Percentiles rank a stretch among this genome's conserved stretches.
Evolutionary conservation across 1,140 invertebrate species (phyloP).

Genomic region (Helicorthomorpha holstii): DNA sequence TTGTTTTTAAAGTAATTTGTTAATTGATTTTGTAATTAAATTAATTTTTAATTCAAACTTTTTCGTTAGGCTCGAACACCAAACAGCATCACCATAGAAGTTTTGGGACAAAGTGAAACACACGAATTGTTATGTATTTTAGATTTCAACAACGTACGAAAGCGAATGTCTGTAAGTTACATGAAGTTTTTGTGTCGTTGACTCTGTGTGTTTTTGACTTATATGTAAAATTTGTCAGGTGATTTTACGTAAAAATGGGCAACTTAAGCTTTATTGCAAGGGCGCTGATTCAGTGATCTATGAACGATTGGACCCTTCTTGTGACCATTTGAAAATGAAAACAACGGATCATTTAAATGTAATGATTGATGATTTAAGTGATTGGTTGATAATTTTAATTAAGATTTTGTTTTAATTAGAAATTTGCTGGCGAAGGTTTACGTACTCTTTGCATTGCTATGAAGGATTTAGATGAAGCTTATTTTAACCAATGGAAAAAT

Average conservation of each 20-base stretch:
- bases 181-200: too few relatives aligned
- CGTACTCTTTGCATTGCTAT: slow-evolving; percentile 85
- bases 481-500: slow-evolving; percentile 79
- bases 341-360: slow-evolving; percentile 91
- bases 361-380: slow-evolving; percentile 24
- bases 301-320: slow-evolving; percentile 61
- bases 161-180: slow-evolving; percentile 79
- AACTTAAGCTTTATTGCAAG: slow-evolving; percentile 87
- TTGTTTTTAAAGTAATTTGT: slow-evolving; percentile 77
- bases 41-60: slow-evolving; percentile 3
- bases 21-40: slow-evolving; percentile 5
- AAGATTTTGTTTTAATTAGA: slow-evolving; percentile 36
- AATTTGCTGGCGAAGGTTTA: slow-evolving; percentile 92
- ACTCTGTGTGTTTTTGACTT: neutral
- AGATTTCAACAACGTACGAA: slow-evolving; percentile 97
- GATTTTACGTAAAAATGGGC: slow-evolving; percentile 68
- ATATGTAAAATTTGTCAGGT: slow-evolving; percentile 27
- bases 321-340: slow-evolving; percentile 49
- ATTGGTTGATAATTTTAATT: slow-evolving; percentile 10
- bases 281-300: slow-evolving; percentile 97
- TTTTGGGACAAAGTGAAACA: slow-evolving; percentile 64
- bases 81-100: slow-evolving; percentile 76
- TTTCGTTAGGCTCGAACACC: slow-evolving; percentile 43
- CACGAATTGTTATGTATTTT: slow-evolving; percentile 93
- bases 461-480: slow-evolving; percentile 67